Base-by-base conservation (phyloP, 2,797 vertebrate genomes). In the Microchirus variegatus region DNA sequence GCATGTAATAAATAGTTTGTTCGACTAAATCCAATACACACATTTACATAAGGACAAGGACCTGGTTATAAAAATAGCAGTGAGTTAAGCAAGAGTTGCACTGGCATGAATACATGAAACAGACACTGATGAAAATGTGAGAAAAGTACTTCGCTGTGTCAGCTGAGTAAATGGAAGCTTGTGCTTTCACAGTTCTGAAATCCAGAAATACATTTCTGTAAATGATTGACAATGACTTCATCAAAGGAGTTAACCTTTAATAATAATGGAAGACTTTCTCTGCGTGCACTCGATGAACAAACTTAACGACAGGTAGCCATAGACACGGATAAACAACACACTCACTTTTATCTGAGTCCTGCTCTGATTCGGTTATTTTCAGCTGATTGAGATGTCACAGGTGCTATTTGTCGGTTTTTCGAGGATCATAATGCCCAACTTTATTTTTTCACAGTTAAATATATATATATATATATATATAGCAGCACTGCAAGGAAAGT, bases 161-260 rank as follows among this genome's bases (percentile, higher is more conserved):
- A 53, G 37, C 47, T 49, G 42, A 63, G 56, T 67, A 71, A 72
- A 60, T 56, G 37, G 15, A 3, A 35, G 53, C 53, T 31, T 59
- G 42, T 59, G 19, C 55, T 26, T 59, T 59, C 18, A 48, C 55
- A 40, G n/a, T 37, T 47, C 68, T 66, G 31, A 35, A 67, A 56
- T 46, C 63, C 68, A 36, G 22, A 68, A 55, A 89, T 84, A 51
- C 81, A 78, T 82, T 90, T 88, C 56, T 82, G 88, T 53, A 93
- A 95, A 94, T 52, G 93, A 96, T 74, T 90, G 89, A 89, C 74
- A 79, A 40, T 46, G 70, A 69, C 72, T 81, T 82, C 63, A 59
- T 75, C 67, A 78, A 67, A 72, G 60, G 47, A 83, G 67, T 80
- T 75, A 78, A 84, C 85, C 79, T 93, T 93, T 93, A 90, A 89